These are phyloP conservation scores for Caenorhabditis latens DNA, from an alignment of 1,140 invertebrate genomes.

Conservation along the genomic window DNA sequence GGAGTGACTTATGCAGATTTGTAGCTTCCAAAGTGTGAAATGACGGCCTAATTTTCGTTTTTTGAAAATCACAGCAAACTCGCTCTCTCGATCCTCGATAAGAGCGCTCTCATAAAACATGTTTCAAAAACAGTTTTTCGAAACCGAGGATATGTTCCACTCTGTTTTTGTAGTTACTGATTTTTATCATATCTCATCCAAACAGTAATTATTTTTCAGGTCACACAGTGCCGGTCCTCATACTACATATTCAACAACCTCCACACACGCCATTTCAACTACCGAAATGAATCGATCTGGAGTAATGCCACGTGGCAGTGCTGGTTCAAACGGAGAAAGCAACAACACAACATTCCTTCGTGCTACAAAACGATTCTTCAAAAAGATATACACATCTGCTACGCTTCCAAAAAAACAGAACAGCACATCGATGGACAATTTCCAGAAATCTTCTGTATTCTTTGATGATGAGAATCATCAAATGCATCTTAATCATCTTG, in stretches of 20 bases:
- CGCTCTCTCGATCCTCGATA: neutral
- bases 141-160: too few species aligned
- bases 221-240: constrained; percentile 56
- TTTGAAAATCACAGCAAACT: neutral
- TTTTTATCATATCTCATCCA: neutral
- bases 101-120: neutral
- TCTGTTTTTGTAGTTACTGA: neutral
- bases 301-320: constrained; percentile 41
- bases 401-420: constrained; percentile 60
- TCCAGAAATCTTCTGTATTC: constrained; percentile 31
- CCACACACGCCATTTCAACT: constrained; percentile 44
- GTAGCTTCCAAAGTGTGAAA: too few species aligned
- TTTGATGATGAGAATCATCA: constrained; percentile 2
- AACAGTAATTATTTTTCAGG: neutral
- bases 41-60: too few species aligned
- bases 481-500: neutral
- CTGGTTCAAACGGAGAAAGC: constrained; percentile 15
- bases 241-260: constrained; percentile 51
- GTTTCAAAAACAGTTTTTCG: neutral
- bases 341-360: constrained; percentile 56
- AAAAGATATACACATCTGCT: constrained; percentile 62
- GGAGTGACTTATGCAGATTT: too few species aligned
- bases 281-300: constrained; percentile 58
- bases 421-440: constrained; percentile 50
- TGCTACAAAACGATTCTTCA: constrained; percentile 60